Conservation (phyloP, 2,888 invertebrate genomes). For the Mylabris sibirica region DNA sequence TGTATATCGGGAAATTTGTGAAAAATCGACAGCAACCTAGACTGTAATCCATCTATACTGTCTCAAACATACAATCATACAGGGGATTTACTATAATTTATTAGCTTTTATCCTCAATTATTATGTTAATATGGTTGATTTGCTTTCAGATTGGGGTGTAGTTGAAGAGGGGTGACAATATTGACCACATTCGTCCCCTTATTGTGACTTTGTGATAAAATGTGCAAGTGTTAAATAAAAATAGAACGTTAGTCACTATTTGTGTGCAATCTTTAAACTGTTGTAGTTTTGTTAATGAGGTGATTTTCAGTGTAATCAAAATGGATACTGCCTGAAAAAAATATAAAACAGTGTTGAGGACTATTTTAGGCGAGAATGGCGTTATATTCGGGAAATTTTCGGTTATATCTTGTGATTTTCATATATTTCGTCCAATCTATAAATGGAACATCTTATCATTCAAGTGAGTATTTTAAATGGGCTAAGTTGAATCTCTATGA, state of each 20-base stretch:
- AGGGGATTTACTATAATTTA: constrained; percentile 20
- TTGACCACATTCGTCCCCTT: background rate
- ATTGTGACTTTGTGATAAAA: constrained; percentile 15
- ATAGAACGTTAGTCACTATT: constrained; percentile 13
- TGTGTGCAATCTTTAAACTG: constrained; percentile 31
- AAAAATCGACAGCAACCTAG: background rate
- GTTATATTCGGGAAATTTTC: constrained; percentile 26
- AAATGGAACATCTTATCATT: constrained; percentile 29
- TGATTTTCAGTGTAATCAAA: constrained; percentile 25
- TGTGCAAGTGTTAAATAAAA: constrained; percentile 18
- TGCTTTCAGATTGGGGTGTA: constrained; percentile 25
- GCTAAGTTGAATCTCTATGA: background rate
- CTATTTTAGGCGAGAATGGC: constrained; percentile 24
- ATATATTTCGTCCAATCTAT: constrained; percentile 28
- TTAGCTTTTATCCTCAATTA: constrained; percentile 22
- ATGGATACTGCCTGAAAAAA: constrained; percentile 30
- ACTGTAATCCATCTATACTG: background rate
- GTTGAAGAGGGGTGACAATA: constrained; percentile 15
- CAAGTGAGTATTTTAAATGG: constrained; percentile 24
- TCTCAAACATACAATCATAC: background rate
- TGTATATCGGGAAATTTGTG: constrained; percentile 25
- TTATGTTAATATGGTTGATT: constrained; percentile 28
- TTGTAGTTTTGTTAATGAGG: constrained; percentile 26
- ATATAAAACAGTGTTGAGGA: constrained; percentile 15
- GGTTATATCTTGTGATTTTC: constrained; percentile 26